These are phyloP conservation scores for Oreochromis grahami DNA, from an alignment of 2,797 vertebrate species.

Conservation along the genomic window DNA sequence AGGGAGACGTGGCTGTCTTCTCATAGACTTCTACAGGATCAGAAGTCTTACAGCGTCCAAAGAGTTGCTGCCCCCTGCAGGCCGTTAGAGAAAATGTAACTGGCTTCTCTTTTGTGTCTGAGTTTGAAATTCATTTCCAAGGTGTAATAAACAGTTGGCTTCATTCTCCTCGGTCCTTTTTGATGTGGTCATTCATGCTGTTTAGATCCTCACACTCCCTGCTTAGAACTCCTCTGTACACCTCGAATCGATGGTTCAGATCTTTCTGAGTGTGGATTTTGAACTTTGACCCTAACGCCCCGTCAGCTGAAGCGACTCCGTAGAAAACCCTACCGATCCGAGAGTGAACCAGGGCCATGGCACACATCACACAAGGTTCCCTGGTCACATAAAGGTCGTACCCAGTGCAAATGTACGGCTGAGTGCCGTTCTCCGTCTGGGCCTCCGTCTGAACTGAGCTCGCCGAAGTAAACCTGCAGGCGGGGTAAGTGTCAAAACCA, in stretches of 20 bases:
- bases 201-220: conserved; percentile 71
- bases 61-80: background rate
- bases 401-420: conserved; percentile 86
- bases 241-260: conserved; percentile 87
- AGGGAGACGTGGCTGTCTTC: background rate
- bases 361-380: conserved; percentile 88
- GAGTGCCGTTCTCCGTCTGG: background rate
- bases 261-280: conserved; percentile 82
- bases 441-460: background rate
- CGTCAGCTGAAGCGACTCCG: conserved; percentile 70
- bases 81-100: background rate
- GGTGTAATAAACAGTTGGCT: background rate
- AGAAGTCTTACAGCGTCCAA: rapidly evolving
- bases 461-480: conserved; percentile 49
- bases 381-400: conserved; percentile 87
- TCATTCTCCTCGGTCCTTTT: background rate
- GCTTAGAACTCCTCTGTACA: conserved; percentile 79
- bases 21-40: background rate
- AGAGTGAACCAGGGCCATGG: conserved; percentile 89
- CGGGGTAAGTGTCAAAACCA: conserved; percentile 54
- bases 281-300: conserved; percentile 80
- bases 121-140: background rate
- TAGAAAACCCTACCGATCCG: conserved; percentile 86
- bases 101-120: background rate
- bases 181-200: background rate